A percentile compares a stretch with the other conserved stretches of the same genome.
Evolutionary conservation across 2,113 vertebrate genomes (phyloP).

Genomic region (Stercorarius parasiticus): DNA sequence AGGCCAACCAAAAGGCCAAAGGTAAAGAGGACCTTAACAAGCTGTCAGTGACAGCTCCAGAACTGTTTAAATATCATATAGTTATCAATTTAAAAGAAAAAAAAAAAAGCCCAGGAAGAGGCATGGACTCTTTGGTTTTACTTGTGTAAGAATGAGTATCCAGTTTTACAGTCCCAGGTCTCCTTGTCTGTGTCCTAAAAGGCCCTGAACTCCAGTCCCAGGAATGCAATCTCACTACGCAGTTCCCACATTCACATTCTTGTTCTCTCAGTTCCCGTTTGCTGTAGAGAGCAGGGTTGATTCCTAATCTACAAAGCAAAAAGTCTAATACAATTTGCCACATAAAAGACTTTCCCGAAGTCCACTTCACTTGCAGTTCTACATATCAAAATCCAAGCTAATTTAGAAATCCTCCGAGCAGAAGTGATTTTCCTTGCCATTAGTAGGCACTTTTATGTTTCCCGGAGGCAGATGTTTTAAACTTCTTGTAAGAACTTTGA

Average conservation of each 20-base stretch:
- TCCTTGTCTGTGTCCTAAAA: not conserved
- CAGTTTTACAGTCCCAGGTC: not conserved
- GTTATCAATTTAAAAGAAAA: not conserved
- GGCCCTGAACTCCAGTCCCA: not conserved
- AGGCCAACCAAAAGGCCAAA: not conserved
- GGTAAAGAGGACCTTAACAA: not conserved
- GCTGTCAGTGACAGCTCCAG: not conserved
- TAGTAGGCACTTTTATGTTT: conserved; percentile 12
- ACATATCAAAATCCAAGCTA: not conserved
- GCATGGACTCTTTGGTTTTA: not conserved
- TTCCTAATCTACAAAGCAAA: conserved; percentile 30
- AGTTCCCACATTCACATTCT: not conserved
- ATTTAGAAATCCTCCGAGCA: conserved; percentile 47
- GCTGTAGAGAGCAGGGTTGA: not conserved
- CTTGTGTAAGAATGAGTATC: not conserved
- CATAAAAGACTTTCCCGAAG: conserved; percentile 15
- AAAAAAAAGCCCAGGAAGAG: not conserved
- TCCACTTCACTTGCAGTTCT: conserved; percentile 1
- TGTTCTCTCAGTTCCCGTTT: not conserved
- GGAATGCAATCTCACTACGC: not conserved
- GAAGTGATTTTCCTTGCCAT: conserved; percentile 44
- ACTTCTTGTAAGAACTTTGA: not conserved
- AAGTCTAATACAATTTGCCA: conserved; percentile 36
- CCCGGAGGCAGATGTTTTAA: not conserved
- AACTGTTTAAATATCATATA: not conserved